These are phyloP conservation scores for Habropoda laboriosa DNA, from an alignment of 1,140 invertebrate genomes.

Conservation along the genomic window DNA sequence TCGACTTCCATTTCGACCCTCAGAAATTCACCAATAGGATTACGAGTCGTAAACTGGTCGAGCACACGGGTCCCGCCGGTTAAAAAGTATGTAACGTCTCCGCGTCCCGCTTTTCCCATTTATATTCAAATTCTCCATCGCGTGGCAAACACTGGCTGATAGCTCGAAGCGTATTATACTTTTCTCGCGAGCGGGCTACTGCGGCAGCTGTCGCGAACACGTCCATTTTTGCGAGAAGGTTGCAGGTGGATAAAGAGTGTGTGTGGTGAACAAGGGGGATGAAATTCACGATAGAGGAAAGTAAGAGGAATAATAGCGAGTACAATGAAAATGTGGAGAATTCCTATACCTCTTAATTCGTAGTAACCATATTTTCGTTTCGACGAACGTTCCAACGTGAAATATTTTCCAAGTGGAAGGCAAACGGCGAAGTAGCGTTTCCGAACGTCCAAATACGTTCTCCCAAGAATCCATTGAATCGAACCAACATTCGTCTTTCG, in stretches of 20 bases:
- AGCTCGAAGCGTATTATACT: background rate
- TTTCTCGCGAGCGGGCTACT: background rate
- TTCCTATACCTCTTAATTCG: no score
- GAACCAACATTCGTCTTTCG: background rate
- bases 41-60: slow-evolving; percentile 12
- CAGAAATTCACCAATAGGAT: slow-evolving; percentile 12
- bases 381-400: background rate
- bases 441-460: background rate
- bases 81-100: slow-evolving; percentile 5
- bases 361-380: background rate
- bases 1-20: background rate
- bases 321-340: no score
- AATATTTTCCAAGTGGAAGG: background rate
- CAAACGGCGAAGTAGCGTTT: background rate
- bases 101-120: slow-evolving; percentile 21
- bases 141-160: fast-evolving
- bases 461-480: background rate
- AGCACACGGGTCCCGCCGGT: no score
- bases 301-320: no score
- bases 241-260: no score
- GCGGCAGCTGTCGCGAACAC: background rate
- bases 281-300: no score
- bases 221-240: no score
- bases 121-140: background rate
- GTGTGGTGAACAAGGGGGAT: no score